phyloP scores from a whole-genome alignment of 2,888 invertebrate genomes.

The Epiblema foenella region DNA sequence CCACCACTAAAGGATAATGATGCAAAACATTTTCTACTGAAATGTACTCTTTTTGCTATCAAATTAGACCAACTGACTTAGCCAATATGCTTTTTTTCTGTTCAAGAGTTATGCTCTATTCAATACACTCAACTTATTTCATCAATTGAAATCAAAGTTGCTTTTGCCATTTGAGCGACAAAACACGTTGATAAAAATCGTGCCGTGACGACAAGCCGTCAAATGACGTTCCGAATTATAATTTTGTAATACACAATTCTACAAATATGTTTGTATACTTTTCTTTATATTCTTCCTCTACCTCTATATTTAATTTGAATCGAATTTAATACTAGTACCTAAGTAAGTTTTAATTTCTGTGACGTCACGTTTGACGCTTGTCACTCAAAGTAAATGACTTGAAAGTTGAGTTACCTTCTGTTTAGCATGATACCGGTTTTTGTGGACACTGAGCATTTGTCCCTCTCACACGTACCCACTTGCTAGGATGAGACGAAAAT shows the following conservation, averaged over 20 bases:
- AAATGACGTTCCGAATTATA: neutral
- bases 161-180: neutral
- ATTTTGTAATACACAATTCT: neutral
- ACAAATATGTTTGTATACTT: neutral
- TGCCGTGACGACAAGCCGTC: neutral
- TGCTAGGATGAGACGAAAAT: neutral
- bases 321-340: neutral
- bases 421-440: neutral
- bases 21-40: constrained; percentile 42
- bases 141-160: neutral
- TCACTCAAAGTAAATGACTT: neutral
- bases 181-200: neutral
- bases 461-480: neutral
- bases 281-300: neutral
- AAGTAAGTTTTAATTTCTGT: neutral
- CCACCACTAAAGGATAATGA: constrained; percentile 56
- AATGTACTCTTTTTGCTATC: constrained; percentile 40
- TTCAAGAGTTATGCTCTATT: neutral
- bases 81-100: constrained; percentile 14
- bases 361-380: neutral
- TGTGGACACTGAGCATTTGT: neutral
- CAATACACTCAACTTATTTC: neutral
- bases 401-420: neutral
- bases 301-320: neutral
- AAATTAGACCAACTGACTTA: constrained; percentile 9